Conservation (phyloP, 1,140 invertebrate genomes). For the Lithobius niger region DNA sequence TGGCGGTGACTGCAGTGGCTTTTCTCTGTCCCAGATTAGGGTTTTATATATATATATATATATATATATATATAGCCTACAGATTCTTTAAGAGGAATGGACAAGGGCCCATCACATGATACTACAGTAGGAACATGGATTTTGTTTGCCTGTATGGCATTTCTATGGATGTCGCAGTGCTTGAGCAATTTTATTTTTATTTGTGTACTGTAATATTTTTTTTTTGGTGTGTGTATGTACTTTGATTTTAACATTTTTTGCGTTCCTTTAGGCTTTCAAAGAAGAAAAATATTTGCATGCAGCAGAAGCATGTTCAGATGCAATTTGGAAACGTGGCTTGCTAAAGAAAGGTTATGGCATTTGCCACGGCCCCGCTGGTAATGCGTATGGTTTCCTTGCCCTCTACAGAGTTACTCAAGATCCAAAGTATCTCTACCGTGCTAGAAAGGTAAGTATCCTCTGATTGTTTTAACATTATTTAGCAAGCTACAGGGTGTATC, state of each 20-base stretch:
- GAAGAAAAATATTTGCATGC: conserved; percentile 57
- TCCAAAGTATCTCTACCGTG: conserved; percentile 51
- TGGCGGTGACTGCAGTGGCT: no score
- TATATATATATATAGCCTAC: no score
- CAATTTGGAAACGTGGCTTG: conserved; percentile 73
- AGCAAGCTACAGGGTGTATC: no score
- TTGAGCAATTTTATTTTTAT: no score
- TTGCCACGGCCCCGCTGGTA: conserved; percentile 84
- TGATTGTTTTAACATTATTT: conserved; percentile 8
- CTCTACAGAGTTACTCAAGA: conserved; percentile 63
- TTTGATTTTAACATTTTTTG: conserved; percentile 12
- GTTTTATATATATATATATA: no score
- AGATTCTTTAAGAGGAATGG: no score
- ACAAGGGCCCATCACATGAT: no score
- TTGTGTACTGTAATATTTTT: no score
- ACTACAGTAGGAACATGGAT: no score
- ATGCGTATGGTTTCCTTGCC: conserved; percentile 73
- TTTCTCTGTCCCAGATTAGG: no score
- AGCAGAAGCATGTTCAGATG: conserved; percentile 54
- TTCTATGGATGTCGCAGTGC: no score
- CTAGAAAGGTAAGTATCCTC: conserved; percentile 32
- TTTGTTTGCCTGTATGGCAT: no score
- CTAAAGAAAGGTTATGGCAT: conserved; percentile 78
- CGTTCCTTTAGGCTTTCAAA: conserved; percentile 45
- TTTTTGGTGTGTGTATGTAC: neutral